phyloP scores from a whole-genome alignment of 2,113 vertebrate genomes.

The Mobula hypostoma region DNA sequence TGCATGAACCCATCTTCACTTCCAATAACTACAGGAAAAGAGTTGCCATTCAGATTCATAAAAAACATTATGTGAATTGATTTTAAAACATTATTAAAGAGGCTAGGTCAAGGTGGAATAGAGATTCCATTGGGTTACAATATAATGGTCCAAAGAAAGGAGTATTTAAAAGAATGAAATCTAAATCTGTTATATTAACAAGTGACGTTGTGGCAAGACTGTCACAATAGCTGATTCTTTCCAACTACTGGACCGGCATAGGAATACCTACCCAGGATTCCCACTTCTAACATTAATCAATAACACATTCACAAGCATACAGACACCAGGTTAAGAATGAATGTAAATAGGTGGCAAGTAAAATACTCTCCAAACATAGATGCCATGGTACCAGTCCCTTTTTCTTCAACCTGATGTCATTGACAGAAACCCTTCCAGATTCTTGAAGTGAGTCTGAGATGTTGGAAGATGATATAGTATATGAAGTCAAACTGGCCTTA shows the following conservation, averaged over 20 bases:
- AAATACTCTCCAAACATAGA: neutral
- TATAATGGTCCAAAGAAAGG: neutral
- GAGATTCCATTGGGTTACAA: neutral
- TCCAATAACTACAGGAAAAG: neutral
- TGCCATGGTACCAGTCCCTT: neutral
- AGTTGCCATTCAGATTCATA: neutral
- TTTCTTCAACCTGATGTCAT: neutral
- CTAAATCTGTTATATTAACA: neutral
- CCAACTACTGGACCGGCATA: neutral
- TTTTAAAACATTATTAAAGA: neutral
- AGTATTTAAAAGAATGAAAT: neutral
- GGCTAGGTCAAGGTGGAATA: neutral
- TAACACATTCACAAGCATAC: neutral
- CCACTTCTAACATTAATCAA: neutral
- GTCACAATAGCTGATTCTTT: neutral
- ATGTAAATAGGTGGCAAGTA: neutral
- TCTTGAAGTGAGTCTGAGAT: neutral
- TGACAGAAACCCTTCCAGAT: neutral
- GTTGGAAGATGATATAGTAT: neutral
- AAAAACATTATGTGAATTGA: neutral
- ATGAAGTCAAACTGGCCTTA: neutral
- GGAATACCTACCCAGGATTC: neutral
- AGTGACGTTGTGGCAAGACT: neutral
- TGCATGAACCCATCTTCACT: neutral
- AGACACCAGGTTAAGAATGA: neutral